Conservation (phyloP, 2,888 invertebrate species). For the Caenorhabditis drosophilae region DNA sequence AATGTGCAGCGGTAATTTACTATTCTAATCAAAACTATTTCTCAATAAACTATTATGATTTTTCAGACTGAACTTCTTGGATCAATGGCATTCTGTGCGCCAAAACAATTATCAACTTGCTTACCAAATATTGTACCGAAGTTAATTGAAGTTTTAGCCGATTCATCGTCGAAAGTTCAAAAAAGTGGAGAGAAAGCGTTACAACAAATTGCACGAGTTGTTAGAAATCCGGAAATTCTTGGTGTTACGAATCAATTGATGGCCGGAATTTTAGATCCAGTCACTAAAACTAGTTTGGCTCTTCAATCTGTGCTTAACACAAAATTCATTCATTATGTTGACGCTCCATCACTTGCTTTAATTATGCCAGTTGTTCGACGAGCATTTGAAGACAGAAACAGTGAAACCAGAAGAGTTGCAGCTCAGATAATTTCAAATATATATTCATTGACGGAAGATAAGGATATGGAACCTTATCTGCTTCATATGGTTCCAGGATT, state of each 20-base stretch:
- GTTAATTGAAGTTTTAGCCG: slow-evolving; percentile 91
- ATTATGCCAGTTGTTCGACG: slow-evolving; percentile 99
- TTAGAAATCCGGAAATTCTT: slow-evolving; percentile 94
- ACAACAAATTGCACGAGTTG: slow-evolving; percentile 93
- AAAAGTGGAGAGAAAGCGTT: slow-evolving; percentile 81
- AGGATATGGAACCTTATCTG: slow-evolving; percentile 93
- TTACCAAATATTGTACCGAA: slow-evolving; percentile 97
- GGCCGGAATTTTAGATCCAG: slow-evolving; percentile 74
- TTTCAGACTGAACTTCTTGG: slow-evolving; percentile 70
- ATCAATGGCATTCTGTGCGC: slow-evolving; percentile 98
- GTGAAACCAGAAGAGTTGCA: slow-evolving; percentile 98
- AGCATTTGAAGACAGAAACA: slow-evolving; percentile 94
- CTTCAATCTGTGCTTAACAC: slow-evolving; percentile 67
- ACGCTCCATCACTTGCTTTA: slow-evolving; percentile 94
- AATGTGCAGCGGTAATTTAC: slow-evolving; percentile 76
- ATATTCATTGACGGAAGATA: slow-evolving; percentile 98
- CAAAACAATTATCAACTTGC: slow-evolving; percentile 95
- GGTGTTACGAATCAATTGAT: slow-evolving; percentile 52
- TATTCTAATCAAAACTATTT: too few species aligned
- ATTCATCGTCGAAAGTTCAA: slow-evolving; percentile 80
- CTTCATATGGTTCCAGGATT: slow-evolving; percentile 94
- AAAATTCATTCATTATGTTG: slow-evolving; percentile 97
- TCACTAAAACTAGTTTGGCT: slow-evolving; percentile 79
- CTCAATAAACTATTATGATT: too few species aligned
- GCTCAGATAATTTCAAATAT: slow-evolving; percentile 99